Percentiles rank a stretch among this genome's conserved stretches.
phyloP scores from a whole-genome alignment of 2,888 invertebrate genomes.

The Campoplex nolae region DNA sequence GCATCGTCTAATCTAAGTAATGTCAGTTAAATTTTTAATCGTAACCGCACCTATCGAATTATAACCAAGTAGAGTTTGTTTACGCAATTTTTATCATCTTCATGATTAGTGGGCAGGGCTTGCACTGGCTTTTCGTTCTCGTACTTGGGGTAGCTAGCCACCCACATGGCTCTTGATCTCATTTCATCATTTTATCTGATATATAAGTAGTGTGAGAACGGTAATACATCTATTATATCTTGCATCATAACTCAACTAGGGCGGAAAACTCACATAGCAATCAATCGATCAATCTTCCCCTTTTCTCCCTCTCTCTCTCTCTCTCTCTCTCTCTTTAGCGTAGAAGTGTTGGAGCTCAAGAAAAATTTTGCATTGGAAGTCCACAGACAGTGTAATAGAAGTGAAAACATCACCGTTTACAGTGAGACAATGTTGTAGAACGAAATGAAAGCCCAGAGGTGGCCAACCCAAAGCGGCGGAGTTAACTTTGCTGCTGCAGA shows the following conservation, averaged over 20 bases:
- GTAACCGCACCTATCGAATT: too few species aligned
- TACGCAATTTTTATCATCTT: neutral
- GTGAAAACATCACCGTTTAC: conserved; percentile 50
- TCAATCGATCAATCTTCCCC: neutral
- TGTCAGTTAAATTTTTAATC: neutral
- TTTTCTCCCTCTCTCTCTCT: neutral
- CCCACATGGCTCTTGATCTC: too few species aligned
- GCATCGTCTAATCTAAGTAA: too few species aligned
- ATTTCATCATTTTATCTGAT: neutral
- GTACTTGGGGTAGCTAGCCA: too few species aligned
- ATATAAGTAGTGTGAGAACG: neutral
- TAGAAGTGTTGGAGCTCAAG: neutral
- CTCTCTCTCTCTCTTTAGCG: too few species aligned
- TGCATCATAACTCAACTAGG: neutral
- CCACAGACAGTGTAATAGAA: conserved; percentile 33
- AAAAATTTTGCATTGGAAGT: conserved; percentile 30
- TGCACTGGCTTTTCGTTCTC: too few species aligned
- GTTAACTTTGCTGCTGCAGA: conserved; percentile 77
- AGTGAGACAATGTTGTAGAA: conserved; percentile 41
- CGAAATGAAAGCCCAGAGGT: conserved; percentile 57
- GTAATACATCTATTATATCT: neutral
- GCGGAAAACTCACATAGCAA: neutral
- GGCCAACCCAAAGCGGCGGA: conserved; percentile 55
- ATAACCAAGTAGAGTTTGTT: neutral
- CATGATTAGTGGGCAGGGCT: neutral